Conservation (phyloP, 2,797 vertebrate genomes). For the Falco concolor region DNA sequence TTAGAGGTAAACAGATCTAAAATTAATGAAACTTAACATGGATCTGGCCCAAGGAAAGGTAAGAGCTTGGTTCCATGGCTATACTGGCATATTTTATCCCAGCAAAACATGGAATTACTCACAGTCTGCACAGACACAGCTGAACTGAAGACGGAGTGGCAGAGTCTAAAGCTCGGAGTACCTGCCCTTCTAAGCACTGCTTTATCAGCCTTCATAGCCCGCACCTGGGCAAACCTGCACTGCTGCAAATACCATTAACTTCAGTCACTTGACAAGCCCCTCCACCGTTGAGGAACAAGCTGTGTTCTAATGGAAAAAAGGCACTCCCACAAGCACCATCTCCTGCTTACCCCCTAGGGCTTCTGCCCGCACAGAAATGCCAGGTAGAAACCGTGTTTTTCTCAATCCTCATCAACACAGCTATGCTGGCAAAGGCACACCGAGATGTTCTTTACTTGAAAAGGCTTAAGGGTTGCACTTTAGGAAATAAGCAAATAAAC, state of each 20-base stretch:
- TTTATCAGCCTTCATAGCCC: background rate
- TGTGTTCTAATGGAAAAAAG: fast-evolving
- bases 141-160: fast-evolving
- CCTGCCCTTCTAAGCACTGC: background rate
- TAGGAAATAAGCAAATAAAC: background rate
- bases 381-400: background rate
- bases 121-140: fast-evolving
- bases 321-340: background rate
- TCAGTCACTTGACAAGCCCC: background rate
- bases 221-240: fast-evolving
- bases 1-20: background rate
- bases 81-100: background rate
- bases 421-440: background rate
- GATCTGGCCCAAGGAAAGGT: background rate
- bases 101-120: background rate
- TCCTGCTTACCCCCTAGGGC: fast-evolving
- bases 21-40: background rate
- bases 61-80: background rate
- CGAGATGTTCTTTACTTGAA: background rate
- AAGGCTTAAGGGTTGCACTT: background rate
- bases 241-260: background rate
- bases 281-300: too few relatives aligned
- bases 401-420: background rate
- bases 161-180: fast-evolving
- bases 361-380: background rate